phyloP scores from a whole-genome alignment of 2,888 invertebrate species.

The Ochropacha duplaris region DNA sequence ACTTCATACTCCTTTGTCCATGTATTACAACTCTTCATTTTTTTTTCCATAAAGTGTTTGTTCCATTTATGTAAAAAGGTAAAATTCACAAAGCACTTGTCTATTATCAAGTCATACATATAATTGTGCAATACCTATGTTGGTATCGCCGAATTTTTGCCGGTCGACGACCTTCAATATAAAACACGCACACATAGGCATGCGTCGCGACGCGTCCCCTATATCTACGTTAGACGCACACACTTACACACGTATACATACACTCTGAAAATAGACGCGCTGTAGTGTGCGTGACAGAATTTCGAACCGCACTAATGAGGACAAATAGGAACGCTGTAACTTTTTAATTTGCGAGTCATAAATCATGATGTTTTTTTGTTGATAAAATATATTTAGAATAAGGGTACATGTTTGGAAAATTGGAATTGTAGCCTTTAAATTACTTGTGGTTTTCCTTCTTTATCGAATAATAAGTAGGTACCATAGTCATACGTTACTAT shows the following conservation, averaged over 20 bases:
- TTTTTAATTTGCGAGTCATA: constrained; percentile 41
- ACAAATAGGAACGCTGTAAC: constrained; percentile 39
- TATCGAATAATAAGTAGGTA: too few relatives aligned
- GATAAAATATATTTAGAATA: too few relatives aligned
- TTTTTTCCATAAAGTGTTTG: too few relatives aligned
- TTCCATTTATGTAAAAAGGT: too few relatives aligned
- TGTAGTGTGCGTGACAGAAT: constrained; percentile 18
- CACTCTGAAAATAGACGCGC: constrained; percentile 27
- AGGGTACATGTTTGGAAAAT: not conserved
- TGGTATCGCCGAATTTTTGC: constrained; percentile 51
- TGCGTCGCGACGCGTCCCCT: constrained; percentile 41
- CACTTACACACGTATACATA: constrained; percentile 31
- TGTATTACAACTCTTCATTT: too few relatives aligned
- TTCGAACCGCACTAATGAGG: constrained; percentile 41
- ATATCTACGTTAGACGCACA: constrained; percentile 35
- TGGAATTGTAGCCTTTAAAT: not conserved
- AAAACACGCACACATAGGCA: constrained; percentile 35
- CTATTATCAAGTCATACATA: constrained; percentile 20
- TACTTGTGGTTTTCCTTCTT: not conserved
- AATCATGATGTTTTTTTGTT: constrained; percentile 6
- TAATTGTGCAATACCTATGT: constrained; percentile 52
- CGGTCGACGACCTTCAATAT: constrained; percentile 46
- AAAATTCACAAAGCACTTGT: not conserved
- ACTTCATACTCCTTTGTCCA: too few relatives aligned
- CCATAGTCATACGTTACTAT: too few relatives aligned